These are phyloP conservation scores for Sphinx pinastri DNA, from an alignment of 2,888 invertebrate genomes.

Conservation along the genomic window DNA sequence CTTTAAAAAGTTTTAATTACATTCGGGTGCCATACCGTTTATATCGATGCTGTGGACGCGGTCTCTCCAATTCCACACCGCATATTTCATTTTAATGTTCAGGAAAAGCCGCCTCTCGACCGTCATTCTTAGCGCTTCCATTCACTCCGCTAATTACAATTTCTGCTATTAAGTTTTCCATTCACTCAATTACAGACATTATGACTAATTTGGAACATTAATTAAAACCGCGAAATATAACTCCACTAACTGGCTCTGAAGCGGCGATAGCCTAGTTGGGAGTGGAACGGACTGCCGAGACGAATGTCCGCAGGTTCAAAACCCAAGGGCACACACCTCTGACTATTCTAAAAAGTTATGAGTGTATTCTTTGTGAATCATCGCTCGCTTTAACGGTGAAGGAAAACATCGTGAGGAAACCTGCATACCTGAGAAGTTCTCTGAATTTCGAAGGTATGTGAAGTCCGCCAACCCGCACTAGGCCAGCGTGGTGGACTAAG, in stretches of 20 bases:
- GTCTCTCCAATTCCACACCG: constrained; percentile 50
- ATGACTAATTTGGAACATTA: not conserved
- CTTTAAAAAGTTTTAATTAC: not conserved
- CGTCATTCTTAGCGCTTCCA: constrained; percentile 28
- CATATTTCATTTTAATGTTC: constrained; percentile 66
- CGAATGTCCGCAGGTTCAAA: too few relatives aligned
- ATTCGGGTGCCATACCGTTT: not conserved
- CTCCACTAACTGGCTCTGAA: constrained; percentile 18
- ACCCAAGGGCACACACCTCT: too few relatives aligned
- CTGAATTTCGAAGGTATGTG: too few relatives aligned
- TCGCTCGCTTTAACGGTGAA: too few relatives aligned
- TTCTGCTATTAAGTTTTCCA: constrained; percentile 42
- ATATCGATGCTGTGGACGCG: constrained; percentile 26
- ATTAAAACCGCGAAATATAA: not conserved
- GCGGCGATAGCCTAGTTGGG: too few relatives aligned
- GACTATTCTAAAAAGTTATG: too few relatives aligned
- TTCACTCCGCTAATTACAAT: constrained; percentile 43
- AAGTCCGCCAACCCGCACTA: too few relatives aligned
- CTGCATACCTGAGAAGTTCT: too few relatives aligned
- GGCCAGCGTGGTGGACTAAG: too few relatives aligned
- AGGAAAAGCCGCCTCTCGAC: constrained; percentile 27
- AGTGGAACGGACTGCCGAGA: too few relatives aligned
- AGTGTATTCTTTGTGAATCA: too few relatives aligned
- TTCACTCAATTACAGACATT: constrained; percentile 40
- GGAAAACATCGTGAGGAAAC: too few relatives aligned